Conservation (phyloP, 92 coral and sea anemone species). For the Virgularia gustaviana region DNA sequence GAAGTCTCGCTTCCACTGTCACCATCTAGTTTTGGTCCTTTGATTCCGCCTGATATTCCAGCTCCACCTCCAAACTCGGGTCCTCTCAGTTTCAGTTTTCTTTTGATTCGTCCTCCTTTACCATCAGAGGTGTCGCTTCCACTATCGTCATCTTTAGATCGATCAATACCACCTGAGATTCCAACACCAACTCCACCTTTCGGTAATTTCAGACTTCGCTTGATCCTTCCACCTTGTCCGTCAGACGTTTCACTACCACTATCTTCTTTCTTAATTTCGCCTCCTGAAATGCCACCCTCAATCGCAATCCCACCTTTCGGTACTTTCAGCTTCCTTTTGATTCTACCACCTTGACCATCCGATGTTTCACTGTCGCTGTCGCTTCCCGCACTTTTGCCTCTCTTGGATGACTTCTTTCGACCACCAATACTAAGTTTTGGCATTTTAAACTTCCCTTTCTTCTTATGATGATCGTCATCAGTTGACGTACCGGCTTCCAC, state of each 20-base stretch:
- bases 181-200: background rate
- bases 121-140: conserved; percentile 14
- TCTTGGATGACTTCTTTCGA: background rate
- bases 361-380: conserved; percentile 36
- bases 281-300: background rate
- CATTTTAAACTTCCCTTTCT: conserved; percentile 15
- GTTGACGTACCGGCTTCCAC: too few relatives aligned
- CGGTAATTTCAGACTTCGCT: background rate
- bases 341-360: conserved; percentile 6
- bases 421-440: background rate
- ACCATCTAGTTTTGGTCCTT: conserved; percentile 16
- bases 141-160: background rate
- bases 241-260: conserved; percentile 1
- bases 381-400: background rate
- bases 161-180: background rate
- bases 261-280: background rate
- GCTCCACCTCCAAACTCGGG: background rate
- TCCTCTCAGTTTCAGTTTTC: conserved; percentile 2
- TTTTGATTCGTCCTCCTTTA: conserved; percentile 16
- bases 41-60: conserved; percentile 13
- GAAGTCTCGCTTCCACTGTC: conserved; percentile 21
- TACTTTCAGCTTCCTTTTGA: background rate
- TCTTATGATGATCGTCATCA: too few relatives aligned
- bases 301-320: conserved; percentile 6
- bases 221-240: conserved; percentile 5